Conservation (phyloP, 2,797 vertebrate genomes). For the Cirrhinus mrigala region DNA sequence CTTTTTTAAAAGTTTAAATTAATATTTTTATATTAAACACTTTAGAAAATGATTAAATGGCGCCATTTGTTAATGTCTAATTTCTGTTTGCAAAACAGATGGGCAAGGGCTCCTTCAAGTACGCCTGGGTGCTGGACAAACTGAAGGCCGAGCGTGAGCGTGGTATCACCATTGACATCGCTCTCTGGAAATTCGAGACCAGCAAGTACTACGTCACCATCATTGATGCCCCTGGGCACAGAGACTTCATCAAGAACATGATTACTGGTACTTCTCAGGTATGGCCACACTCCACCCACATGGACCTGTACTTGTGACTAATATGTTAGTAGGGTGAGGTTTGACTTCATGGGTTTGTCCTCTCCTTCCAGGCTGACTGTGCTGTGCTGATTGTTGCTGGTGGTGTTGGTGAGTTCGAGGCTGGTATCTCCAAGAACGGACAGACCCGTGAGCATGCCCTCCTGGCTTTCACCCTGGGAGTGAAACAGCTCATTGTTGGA, state of each 20-base stretch:
- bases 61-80: neutral
- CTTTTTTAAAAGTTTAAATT: no score
- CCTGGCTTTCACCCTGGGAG: conserved; percentile 81
- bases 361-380: conserved; percentile 77
- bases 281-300: neutral
- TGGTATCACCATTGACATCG: conserved; percentile 74
- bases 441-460: conserved; percentile 85
- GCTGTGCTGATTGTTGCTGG: conserved; percentile 83
- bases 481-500: conserved; percentile 82
- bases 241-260: conserved; percentile 78
- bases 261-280: conserved; percentile 77
- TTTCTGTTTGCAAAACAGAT: conserved; percentile 59
- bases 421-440: conserved; percentile 84
- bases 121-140: conserved; percentile 74
- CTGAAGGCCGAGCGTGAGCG: conserved; percentile 72
- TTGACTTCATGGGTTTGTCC: neutral
- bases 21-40: no score
- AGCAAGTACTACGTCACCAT: conserved; percentile 71
- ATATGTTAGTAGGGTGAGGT: neutral
- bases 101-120: conserved; percentile 76
- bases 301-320: neutral
- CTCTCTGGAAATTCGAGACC: conserved; percentile 76
- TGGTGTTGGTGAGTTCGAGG: conserved; percentile 83
- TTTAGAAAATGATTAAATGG: neutral
- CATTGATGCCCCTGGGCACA: conserved; percentile 72